Evolutionary conservation across 1,140 invertebrate genomes (phyloP).

Genomic region (Drosophila burlai): DNA sequence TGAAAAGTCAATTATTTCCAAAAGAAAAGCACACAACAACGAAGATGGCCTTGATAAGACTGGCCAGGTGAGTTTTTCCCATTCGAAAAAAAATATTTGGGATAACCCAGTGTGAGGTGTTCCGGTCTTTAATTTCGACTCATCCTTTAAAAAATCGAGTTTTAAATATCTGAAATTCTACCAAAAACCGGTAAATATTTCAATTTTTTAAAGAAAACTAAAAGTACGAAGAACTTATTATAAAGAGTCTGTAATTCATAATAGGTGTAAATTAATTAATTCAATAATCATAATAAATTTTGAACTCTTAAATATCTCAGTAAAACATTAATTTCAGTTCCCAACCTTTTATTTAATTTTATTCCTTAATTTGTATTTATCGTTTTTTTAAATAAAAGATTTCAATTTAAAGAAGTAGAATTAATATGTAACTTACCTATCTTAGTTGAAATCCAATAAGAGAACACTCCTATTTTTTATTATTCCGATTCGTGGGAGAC

Average conservation of each 20-base stretch:
- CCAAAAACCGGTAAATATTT: background rate
- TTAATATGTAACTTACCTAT: background rate
- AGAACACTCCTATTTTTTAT: background rate
- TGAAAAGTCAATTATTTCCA: slow-evolving; percentile 39
- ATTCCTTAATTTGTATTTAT: background rate
- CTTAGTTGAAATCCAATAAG: background rate
- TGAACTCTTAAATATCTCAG: too few relatives aligned
- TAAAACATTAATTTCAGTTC: too few relatives aligned
- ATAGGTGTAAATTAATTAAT: background rate
- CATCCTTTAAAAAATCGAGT: too few relatives aligned
- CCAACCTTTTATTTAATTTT: background rate
- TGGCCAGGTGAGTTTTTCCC: slow-evolving; percentile 73
- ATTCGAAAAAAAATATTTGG: background rate
- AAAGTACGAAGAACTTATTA: background rate
- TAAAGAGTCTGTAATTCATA: background rate
- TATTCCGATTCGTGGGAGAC: slow-evolving; percentile 21
- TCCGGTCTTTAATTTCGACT: background rate
- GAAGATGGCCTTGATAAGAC: slow-evolving; percentile 80
- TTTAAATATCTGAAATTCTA: background rate
- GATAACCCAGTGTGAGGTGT: background rate
- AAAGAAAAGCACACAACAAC: slow-evolving; percentile 28
- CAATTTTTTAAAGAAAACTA: too few relatives aligned
- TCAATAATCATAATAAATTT: too few relatives aligned
- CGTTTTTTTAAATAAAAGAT: background rate
- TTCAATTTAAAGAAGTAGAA: background rate